These are phyloP conservation scores for Alces alces DNA, from an alignment of 2,113 vertebrate species.

Conservation along the genomic window DNA sequence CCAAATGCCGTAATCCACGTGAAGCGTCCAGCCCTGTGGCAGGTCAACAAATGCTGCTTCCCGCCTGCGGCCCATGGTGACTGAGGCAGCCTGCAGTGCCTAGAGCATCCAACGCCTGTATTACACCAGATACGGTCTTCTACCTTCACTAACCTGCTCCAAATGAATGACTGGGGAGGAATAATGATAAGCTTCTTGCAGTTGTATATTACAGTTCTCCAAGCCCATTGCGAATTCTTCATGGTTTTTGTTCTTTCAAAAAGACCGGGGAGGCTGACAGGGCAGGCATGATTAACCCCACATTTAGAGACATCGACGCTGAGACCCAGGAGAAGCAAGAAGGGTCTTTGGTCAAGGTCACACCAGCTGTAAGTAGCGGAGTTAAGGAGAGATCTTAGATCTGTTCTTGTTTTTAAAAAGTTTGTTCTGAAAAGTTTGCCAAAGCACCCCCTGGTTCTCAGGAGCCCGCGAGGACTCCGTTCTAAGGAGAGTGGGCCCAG, in stretches of 20 bases:
- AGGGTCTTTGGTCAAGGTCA: background rate
- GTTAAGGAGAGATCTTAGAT: background rate
- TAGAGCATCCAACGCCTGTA: accelerated
- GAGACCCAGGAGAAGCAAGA: background rate
- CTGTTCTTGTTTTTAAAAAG: background rate
- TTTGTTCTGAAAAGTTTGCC: background rate
- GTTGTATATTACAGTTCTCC: background rate
- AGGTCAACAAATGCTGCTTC: accelerated
- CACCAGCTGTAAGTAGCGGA: background rate
- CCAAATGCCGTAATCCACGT: background rate
- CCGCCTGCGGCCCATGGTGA: accelerated
- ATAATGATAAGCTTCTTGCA: background rate
- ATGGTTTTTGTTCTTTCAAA: background rate
- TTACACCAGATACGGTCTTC: background rate
- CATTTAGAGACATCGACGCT: background rate
- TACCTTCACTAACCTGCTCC: background rate
- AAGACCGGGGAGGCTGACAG: background rate
- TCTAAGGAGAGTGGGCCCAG: background rate
- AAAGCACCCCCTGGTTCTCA: background rate
- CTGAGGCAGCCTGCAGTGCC: background rate
- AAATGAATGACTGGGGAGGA: background rate
- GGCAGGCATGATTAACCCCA: background rate
- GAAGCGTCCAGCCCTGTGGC: background rate
- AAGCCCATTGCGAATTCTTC: background rate
- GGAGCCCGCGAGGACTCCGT: accelerated